These are phyloP conservation scores for Myripristis murdjan DNA, from an alignment of 2,797 vertebrate genomes.

Conservation along the genomic window DNA sequence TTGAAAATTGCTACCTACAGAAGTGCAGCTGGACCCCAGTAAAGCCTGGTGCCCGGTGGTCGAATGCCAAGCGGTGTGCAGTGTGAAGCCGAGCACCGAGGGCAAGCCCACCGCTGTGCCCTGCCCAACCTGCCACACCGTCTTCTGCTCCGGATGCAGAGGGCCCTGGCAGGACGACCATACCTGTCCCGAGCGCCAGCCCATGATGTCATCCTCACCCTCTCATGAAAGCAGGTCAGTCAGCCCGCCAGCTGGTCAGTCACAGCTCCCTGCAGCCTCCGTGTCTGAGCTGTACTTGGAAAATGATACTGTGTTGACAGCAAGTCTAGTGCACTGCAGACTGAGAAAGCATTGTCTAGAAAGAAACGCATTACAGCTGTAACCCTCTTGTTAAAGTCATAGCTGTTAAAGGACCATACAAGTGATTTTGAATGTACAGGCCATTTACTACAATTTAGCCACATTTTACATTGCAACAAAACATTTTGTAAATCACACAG, in stretches of 20 bases:
- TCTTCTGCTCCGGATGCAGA: conserved; percentile 93
- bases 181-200: conserved; percentile 86
- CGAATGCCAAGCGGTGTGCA: conserved; percentile 93
- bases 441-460: too few species aligned
- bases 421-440: too few species aligned
- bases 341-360: background rate
- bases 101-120: conserved; percentile 84
- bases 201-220: conserved; percentile 71
- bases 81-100: conserved; percentile 71
- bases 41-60: conserved; percentile 93
- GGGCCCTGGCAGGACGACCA: conserved; percentile 87
- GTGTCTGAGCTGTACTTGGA: conserved; percentile 24
- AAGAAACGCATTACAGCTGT: conserved; percentile 4
- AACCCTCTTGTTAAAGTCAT: background rate
- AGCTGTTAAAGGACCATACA: too few species aligned
- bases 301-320: conserved; percentile 27
- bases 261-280: conserved; percentile 15
- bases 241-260: background rate
- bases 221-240: conserved; percentile 88
- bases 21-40: conserved; percentile 93
- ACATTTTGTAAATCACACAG: too few species aligned
- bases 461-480: too few species aligned
- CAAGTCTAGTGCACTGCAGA: background rate
- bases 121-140: conserved; percentile 86
- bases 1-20: conserved; percentile 72